Base-by-base conservation (phyloP, 2,113 vertebrate genomes). In the Gadus chalcogrammus region DNA sequence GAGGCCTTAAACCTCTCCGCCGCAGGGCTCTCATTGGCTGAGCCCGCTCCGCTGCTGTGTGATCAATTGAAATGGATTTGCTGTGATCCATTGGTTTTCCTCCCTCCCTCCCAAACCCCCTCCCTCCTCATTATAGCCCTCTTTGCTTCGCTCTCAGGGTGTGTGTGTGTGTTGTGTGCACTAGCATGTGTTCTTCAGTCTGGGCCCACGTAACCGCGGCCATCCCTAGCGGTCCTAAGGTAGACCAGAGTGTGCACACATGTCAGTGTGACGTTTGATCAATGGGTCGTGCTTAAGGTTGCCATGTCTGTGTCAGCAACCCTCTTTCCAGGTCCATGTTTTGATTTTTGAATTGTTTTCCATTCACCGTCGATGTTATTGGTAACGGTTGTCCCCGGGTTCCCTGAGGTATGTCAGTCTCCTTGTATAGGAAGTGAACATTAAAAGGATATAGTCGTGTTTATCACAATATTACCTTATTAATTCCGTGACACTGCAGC, bases 401-500 rank as follows among this genome's bases (percentile, higher is more conserved):
- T 80, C 88, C 84, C 88, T 88, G 88, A 91, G 89, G 70, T 89
- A 74, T 70, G 83, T 79, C 87, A 63, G 68, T 67, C 48, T 35
- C 65, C 59, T 42, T 69, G 81, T 87, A 79, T 78, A 84, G 69
- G 63, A 79, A 75, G 61, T 73, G 63, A 79, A 84, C 77, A 65
- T 79, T 79, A 85, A 80, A 85, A 77, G 81, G 81, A 77, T 79
- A 71, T 70, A 64, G 75, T 69, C 61, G 75, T 80, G 76, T 88
- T 88, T 82, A 80, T 82, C 78, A 81, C 75, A 64, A 77, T 86
- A 73, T 84, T 82, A 85, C 72, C 55, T n/a, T 11, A 48, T 76
- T 67, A 77, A 83, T 77, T 84, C 78, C 84, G 83, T 87, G 84
- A 86, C 82, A 85, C 87, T 85, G 84, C 88, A 88, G 87, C 83